A percentile compares a stretch with the other conserved stretches of the same genome.
Evolutionary conservation across 2,113 vertebrate genomes (phyloP).

Genomic region (Martes martes): DNA sequence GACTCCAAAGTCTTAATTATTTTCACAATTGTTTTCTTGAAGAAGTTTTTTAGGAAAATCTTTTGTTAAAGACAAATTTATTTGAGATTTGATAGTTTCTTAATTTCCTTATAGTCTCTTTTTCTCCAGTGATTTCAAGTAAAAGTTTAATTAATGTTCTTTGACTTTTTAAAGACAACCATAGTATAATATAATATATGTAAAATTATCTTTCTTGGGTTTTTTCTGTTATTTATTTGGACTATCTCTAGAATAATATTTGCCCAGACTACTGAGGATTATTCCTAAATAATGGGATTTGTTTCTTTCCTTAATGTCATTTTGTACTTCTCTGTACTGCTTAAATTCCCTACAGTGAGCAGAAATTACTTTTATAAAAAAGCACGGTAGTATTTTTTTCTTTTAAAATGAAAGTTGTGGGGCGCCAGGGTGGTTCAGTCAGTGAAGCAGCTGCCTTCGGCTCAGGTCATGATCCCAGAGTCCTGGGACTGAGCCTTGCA

Average conservation of each 20-base stretch:
- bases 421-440: too few relatives aligned
- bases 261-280: neutral
- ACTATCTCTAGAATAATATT: neutral
- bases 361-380: constrained; percentile 7
- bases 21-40: constrained; percentile 2
- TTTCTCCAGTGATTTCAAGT: constrained; percentile 13
- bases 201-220: neutral
- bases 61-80: neutral
- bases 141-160: constrained; percentile 12
- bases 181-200: neutral
- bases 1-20: neutral
- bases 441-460: too few relatives aligned
- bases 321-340: neutral
- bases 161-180: constrained; percentile 2
- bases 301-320: neutral
- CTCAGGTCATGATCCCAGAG: too few relatives aligned
- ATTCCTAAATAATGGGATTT: neutral
- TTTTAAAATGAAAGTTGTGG: neutral
- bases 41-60: neutral
- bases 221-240: neutral
- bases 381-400: neutral
- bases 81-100: neutral
- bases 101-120: neutral
- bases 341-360: neutral
- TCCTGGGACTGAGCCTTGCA: too few relatives aligned